Conservation (phyloP, 2,888 invertebrate genomes). For the Dichetophora obliterata region DNA sequence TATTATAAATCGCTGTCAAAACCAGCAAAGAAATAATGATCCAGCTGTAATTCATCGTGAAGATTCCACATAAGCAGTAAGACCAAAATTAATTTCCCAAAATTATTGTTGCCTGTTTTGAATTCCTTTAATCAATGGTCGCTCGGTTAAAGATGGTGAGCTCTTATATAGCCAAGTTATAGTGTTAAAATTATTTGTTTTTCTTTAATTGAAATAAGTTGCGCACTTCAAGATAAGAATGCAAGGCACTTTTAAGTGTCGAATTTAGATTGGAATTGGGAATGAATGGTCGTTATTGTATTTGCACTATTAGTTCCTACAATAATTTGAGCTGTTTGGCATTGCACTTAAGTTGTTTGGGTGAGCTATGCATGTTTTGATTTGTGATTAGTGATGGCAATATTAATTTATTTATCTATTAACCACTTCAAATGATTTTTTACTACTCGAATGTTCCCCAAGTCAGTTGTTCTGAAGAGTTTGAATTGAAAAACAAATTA, state of each 20-base stretch:
- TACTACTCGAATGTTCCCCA: background rate
- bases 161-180: no score
- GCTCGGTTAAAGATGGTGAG: no score
- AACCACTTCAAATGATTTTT: background rate
- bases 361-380: background rate
- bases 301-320: no score
- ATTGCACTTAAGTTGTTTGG: background rate
- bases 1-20: background rate
- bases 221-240: conserved; percentile 2
- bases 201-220: no score
- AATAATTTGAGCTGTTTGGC: background rate
- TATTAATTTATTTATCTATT: background rate
- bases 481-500: background rate
- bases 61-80: no score
- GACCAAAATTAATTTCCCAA: no score
- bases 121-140: no score
- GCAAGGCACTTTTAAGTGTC: background rate
- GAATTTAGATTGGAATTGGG: no score
- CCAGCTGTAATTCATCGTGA: no score
- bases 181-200: no score
- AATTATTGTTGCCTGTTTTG: no score
- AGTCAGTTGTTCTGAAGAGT: background rate
- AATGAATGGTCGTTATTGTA: no score
- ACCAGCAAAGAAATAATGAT: background rate
- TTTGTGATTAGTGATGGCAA: conserved; percentile 8